Conservation (phyloP, 2,888 invertebrate species). For the Allacma fusca region DNA sequence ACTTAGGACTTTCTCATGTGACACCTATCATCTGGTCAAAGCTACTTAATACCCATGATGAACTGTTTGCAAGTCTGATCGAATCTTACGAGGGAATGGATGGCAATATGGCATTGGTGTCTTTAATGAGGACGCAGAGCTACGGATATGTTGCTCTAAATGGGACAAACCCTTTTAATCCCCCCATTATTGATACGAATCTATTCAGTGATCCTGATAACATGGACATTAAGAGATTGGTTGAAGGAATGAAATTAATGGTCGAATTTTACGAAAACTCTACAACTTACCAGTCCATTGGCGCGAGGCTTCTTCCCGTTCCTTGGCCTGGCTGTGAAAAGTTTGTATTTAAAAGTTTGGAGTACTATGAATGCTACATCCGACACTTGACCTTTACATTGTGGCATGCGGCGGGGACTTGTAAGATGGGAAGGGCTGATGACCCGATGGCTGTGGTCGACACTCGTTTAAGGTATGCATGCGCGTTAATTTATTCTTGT, state of each 20-base stretch:
- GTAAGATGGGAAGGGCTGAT: constrained; percentile 44
- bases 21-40: not conserved
- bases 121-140: constrained; percentile 16
- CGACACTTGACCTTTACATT: constrained; percentile 36
- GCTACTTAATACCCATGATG: constrained; percentile 21
- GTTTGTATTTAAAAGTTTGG: not conserved
- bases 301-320: not conserved
- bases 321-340: constrained; percentile 38
- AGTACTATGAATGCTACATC: constrained; percentile 45
- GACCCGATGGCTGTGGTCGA: constrained; percentile 45
- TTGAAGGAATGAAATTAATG: not conserved
- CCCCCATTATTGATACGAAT: constrained; percentile 17
- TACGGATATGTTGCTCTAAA: constrained; percentile 21
- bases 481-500: no score
- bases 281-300: constrained; percentile 17
- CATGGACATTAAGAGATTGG: not conserved
- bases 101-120: constrained; percentile 28
- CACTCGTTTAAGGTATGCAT: constrained; percentile 34
- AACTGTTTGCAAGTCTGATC: not conserved
- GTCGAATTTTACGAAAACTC: constrained; percentile 36
- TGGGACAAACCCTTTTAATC: constrained; percentile 27
- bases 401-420: constrained; percentile 45
- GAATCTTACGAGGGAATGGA: not conserved
- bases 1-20: constrained; percentile 22
- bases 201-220: constrained; percentile 27